Conservation (phyloP, 1,140 invertebrate species). For the Drosophila malerkotliana region DNA sequence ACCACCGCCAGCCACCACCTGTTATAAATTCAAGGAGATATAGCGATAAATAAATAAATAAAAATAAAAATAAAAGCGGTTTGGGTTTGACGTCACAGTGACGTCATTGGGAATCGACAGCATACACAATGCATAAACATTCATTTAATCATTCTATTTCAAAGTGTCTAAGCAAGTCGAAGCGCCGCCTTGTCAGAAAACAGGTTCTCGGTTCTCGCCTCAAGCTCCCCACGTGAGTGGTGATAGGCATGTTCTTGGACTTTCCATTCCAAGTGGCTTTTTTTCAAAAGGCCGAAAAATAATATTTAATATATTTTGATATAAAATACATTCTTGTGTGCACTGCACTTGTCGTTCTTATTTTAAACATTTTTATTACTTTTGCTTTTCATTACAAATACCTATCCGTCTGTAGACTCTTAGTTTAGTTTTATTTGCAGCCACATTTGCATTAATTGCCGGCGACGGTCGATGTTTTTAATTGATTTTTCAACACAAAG, state of each 20-base stretch:
- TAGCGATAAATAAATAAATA: slow-evolving; percentile 38
- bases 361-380: slow-evolving; percentile 58
- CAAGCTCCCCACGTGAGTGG: slow-evolving; percentile 30
- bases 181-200: slow-evolving; percentile 56
- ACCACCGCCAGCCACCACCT: slow-evolving; percentile 61
- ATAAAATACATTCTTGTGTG: background rate
- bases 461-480: slow-evolving; percentile 62
- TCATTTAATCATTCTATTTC: slow-evolving; percentile 73
- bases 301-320: background rate
- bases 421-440: slow-evolving; percentile 63
- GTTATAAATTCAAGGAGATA: slow-evolving; percentile 63
- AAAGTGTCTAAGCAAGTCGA: slow-evolving; percentile 66
- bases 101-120: slow-evolving; percentile 71
- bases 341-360: background rate
- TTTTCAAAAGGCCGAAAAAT: background rate
- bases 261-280: slow-evolving; percentile 1
- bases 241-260: background rate
- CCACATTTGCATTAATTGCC: slow-evolving; percentile 73
- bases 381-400: slow-evolving; percentile 41
- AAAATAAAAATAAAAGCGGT: slow-evolving; percentile 58
- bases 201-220: slow-evolving; percentile 24
- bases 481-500: slow-evolving; percentile 72
- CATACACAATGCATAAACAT: slow-evolving; percentile 76
- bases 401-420: background rate
- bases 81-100: slow-evolving; percentile 77